These are phyloP conservation scores for Octonoba sinensis DNA, from an alignment of 2,888 invertebrate genomes.

Conservation along the genomic window DNA sequence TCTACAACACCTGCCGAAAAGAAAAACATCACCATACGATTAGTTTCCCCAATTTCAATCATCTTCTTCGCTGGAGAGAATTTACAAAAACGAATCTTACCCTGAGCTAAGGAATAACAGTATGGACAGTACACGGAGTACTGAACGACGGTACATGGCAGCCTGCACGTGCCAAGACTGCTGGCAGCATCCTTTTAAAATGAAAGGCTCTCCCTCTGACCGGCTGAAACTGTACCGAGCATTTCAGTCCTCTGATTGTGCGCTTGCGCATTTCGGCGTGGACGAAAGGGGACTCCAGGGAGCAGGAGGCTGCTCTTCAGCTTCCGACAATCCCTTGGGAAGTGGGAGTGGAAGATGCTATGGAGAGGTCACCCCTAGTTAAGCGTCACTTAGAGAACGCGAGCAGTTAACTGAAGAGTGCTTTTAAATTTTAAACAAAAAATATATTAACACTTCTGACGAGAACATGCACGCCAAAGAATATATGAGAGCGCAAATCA, in stretches of 20 bases:
- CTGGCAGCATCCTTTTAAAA: constrained; percentile 50
- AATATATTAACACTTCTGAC: no score
- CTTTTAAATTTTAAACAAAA: no score
- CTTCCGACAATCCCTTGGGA: constrained; percentile 46
- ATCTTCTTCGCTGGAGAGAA: neutral
- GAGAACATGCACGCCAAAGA: no score
- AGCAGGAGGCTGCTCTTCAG: constrained; percentile 29
- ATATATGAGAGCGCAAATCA: no score
- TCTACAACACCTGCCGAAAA: constrained; percentile 34
- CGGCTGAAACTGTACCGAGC: neutral
- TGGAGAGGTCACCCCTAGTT: constrained; percentile 36
- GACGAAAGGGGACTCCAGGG: constrained; percentile 7
- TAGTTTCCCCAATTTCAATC: neutral
- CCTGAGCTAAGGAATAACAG: constrained; percentile 23
- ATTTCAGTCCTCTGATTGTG: constrained; percentile 8
- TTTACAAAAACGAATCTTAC: constrained; percentile 18
- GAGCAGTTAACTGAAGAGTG: no score
- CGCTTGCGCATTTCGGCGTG: constrained; percentile 23
- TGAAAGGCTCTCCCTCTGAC: constrained; percentile 11
- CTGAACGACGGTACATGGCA: constrained; percentile 31
- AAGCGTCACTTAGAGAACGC: neutral
- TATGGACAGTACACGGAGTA: constrained; percentile 20
- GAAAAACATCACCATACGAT: neutral
- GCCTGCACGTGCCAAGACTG: constrained; percentile 16
- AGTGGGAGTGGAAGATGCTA: constrained; percentile 50